phyloP scores from a whole-genome alignment of 2,113 vertebrate species.

The Lota lota region DNA sequence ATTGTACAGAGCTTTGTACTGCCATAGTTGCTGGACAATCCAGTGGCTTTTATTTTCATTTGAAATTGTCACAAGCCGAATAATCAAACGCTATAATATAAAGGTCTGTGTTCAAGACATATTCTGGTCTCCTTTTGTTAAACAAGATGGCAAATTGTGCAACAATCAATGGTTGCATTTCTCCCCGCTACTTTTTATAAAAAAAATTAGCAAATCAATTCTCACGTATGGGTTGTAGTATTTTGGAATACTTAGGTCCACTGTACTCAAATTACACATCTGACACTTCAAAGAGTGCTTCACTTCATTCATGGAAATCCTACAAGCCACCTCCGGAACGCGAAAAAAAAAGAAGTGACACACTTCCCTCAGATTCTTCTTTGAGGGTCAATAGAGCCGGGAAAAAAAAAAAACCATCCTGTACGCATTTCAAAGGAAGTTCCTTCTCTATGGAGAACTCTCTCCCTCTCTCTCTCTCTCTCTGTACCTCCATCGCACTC shows the following conservation, averaged over 20 bases:
- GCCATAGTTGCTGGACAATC: too few relatives aligned
- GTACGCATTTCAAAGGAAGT: constrained; percentile 51
- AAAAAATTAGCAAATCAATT: too few relatives aligned
- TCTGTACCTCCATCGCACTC: constrained; percentile 50
- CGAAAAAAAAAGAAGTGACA: constrained; percentile 26
- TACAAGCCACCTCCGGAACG: neutral
- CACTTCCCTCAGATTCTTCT: constrained; percentile 51
- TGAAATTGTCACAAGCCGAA: too few relatives aligned
- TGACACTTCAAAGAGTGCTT: neutral
- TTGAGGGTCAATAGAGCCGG: constrained; percentile 53
- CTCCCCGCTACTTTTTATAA: too few relatives aligned
- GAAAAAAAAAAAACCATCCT: constrained; percentile 33
- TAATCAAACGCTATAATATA: too few relatives aligned
- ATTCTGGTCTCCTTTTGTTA: too few relatives aligned
- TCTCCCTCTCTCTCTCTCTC: constrained; percentile 38
- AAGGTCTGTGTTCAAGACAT: too few relatives aligned
- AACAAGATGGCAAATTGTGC: too few relatives aligned
- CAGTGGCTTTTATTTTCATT: too few relatives aligned
- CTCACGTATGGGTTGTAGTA: too few relatives aligned
- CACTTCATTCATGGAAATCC: neutral
- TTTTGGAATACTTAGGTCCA: neutral
- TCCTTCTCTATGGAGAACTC: constrained; percentile 39
- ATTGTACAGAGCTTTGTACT: too few relatives aligned
- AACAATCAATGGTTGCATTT: too few relatives aligned
- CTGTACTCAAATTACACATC: neutral